A percentile compares a stretch with the other conserved stretches of the same genome.
Evolutionary conservation across 2,888 invertebrate genomes (phyloP).

Genomic region (Orchestes rusci): DNA sequence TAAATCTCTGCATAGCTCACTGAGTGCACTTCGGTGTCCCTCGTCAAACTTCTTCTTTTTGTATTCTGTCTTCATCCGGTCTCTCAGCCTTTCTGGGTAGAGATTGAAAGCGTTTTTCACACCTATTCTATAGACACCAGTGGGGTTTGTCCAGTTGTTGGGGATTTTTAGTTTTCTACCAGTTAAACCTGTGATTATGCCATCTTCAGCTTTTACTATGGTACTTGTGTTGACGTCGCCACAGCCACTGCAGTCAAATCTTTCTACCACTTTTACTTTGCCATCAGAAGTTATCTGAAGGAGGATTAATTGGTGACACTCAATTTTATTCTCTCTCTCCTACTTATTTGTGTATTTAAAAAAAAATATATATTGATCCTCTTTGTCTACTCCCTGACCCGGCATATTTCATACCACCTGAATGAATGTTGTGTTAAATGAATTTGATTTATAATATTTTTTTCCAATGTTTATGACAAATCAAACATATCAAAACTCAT

Average conservation of each 20-base stretch:
- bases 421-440: no score
- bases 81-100: conserved; percentile 76
- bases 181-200: conserved; percentile 73
- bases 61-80: conserved; percentile 65
- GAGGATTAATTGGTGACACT: no score
- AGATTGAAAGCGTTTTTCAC: conserved; percentile 78
- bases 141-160: conserved; percentile 72
- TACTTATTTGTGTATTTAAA: no score
- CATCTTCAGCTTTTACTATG: conserved; percentile 60
- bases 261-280: conserved; percentile 85
- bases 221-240: conserved; percentile 93
- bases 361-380: no score
- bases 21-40: conserved; percentile 68
- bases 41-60: conserved; percentile 83
- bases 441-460: no score
- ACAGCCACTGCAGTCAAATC: conserved; percentile 92
- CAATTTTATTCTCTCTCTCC: no score
- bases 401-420: no score
- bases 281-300: conserved; percentile 79
- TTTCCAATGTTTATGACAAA: no score
- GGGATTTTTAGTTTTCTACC: conserved; percentile 86
- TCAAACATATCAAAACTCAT: no score
- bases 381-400: no score
- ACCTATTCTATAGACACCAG: conserved; percentile 80
- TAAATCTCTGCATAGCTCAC: conserved; percentile 68